phyloP scores from a whole-genome alignment of 2,797 vertebrate genomes.

The Epinephelus awoara region DNA sequence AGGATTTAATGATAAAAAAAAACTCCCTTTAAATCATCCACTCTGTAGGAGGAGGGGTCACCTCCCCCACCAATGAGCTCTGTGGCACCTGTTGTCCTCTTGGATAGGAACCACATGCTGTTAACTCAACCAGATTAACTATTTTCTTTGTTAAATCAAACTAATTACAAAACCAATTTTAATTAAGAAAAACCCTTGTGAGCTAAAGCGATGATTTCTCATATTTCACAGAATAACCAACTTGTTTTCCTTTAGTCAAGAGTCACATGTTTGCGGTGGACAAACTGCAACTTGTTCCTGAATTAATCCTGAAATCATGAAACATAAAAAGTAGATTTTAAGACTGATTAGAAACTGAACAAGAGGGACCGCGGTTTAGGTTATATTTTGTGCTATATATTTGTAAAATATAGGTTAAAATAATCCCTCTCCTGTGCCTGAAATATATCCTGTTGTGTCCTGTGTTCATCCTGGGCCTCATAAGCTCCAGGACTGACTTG shows the following conservation, averaged over 20 bases:
- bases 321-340: background rate
- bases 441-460: background rate
- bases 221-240: background rate
- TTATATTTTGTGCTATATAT: slow-evolving; percentile 6
- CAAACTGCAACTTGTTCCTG: slow-evolving; percentile 3
- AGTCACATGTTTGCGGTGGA: background rate
- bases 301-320: slow-evolving; percentile 18
- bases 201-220: background rate
- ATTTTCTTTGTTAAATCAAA: slow-evolving; percentile 2
- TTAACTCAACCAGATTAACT: slow-evolving; percentile 7
- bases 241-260: background rate
- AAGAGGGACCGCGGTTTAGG: background rate
- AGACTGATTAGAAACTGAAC: background rate
- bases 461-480: slow-evolving; percentile 10
- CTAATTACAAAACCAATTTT: background rate
- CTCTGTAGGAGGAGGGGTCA: slow-evolving; percentile 4
- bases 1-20: background rate
- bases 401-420: slow-evolving; percentile 16
- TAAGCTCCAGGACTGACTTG: slow-evolving; percentile 22
- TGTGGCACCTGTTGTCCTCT: slow-evolving; percentile 61
- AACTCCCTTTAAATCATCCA: background rate
- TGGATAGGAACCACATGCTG: slow-evolving; percentile 18
- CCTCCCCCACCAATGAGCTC: slow-evolving; percentile 13
- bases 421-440: background rate
- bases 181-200: too few relatives aligned